Base-by-base conservation (phyloP, 1,140 invertebrate genomes). In the Danaus melanippus region DNA sequence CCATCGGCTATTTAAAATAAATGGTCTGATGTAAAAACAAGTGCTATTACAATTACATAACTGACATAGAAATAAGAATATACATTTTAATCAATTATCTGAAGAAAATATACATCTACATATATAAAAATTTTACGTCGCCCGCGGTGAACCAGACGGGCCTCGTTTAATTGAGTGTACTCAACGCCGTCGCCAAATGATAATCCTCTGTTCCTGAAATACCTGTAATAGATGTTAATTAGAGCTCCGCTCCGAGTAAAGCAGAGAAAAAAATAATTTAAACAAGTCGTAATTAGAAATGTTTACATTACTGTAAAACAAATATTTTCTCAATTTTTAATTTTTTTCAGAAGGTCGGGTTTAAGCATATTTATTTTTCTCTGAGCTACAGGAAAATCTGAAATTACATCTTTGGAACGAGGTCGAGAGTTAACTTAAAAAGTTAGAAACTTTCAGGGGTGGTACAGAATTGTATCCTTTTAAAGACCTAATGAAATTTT, bases 291-390 rank as follows among this genome's bases (percentile, higher is more conserved):
- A 86, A 86, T 86, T 86, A 86, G 74, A 86, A 76, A 84, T 84
- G 80, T 86, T 84, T 83, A 79, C 80, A 79, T 74, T 80, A 80
- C 74, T 78, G 79, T 79, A 74, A 78, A 83, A 79, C 76, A 84
- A 84, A 86, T 86, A 86, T 86, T 86, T 86, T 79, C 74, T 76
- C 78, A 82, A 84, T 86, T 85, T 83, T 82, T 76, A 81, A 82
- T 79, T 80, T 80, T 81, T 82, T 71, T 69, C 61, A 60, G 53
- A 66, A 78, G 75, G 76, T 80, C 73, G 76, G 76, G 76, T 78
- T 81, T 84, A 81, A 82, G 79, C 64, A 81, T 86, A 86, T 83
- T 84, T 85, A 84, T 81, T 84, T 80, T 76, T 56, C 73, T 76
- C 64, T 71, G 66, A 71, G 71, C 66, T 62, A 69, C 66, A 65